Conservation (phyloP, 2,113 vertebrate genomes). For the Antechinus stuartii region DNA sequence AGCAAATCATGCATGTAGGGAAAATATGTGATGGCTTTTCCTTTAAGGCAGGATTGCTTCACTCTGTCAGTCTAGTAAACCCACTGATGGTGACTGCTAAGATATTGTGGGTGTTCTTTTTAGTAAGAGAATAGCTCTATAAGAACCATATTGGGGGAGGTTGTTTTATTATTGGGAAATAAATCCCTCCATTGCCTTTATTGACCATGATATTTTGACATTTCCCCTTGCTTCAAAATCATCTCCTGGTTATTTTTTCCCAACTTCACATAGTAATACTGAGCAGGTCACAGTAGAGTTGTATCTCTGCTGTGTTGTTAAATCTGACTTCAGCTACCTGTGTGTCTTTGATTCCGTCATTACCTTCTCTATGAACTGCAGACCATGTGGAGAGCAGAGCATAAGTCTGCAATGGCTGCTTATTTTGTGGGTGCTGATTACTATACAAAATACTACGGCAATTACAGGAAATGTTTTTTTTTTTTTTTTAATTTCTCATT, state of each 20-base stretch:
- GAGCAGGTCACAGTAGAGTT: not conserved
- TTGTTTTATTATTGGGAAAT: not conserved
- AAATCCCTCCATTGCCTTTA: not conserved
- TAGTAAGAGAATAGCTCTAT: not conserved
- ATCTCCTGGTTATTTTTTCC: constrained; percentile 34
- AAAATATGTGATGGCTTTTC: not conserved
- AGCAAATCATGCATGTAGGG: not conserved
- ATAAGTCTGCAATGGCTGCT: not conserved
- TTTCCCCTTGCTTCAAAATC: not conserved
- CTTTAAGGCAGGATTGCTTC: not conserved
- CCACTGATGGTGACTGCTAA: not conserved
- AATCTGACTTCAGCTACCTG: not conserved
- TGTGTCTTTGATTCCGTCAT: not conserved
- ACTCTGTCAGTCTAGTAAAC: not conserved
- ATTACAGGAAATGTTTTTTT: not conserved
- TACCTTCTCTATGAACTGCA: constrained; percentile 19
- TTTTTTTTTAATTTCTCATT: not conserved
- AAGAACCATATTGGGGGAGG: not conserved
- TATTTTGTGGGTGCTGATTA: not conserved
- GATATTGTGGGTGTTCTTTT: not conserved
- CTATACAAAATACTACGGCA: not conserved
- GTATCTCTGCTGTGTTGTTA: not conserved
- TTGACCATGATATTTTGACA: not conserved
- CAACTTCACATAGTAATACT: constrained; percentile 36
- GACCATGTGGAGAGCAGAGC: not conserved